These are phyloP conservation scores for Dolichoris vasculosae DNA, from an alignment of 1,140 invertebrate genomes.

Conservation along the genomic window DNA sequence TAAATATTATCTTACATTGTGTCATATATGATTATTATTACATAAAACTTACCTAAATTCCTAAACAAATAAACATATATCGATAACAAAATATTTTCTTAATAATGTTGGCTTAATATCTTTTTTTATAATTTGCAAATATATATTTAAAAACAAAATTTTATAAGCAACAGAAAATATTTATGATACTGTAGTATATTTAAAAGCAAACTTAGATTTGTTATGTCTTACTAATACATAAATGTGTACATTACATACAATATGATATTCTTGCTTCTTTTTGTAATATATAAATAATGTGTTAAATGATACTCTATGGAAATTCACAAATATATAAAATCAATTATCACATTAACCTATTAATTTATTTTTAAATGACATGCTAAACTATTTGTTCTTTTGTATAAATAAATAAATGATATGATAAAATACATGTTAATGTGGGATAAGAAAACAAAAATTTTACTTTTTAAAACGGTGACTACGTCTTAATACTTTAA, in stretches of 20 bases:
- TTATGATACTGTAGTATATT: conserved; percentile 6
- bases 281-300: conserved; percentile 6
- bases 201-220: conserved; percentile 19
- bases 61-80: background rate
- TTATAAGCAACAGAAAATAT: conserved; percentile 2
- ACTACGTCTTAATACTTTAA: background rate
- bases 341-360: conserved; percentile 16
- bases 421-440: background rate
- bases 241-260: conserved; percentile 31
- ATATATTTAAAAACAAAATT: conserved; percentile 5
- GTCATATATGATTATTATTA: no score
- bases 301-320: background rate
- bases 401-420: background rate
- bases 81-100: background rate
- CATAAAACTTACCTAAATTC: background rate
- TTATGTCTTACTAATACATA: conserved; percentile 21
- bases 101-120: background rate
- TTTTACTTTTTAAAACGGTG: background rate
- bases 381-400: conserved; percentile 19
- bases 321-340: background rate
- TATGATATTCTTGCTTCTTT: conserved; percentile 19
- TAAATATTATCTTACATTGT: no score
- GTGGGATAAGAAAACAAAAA: background rate
- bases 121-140: conserved; percentile 11
- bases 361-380: background rate